Evolutionary conservation across 2,797 vertebrate species (phyloP), one percentile per base, ranked within the genome.

Genomic region (Acipenser transmontanus): DNA sequence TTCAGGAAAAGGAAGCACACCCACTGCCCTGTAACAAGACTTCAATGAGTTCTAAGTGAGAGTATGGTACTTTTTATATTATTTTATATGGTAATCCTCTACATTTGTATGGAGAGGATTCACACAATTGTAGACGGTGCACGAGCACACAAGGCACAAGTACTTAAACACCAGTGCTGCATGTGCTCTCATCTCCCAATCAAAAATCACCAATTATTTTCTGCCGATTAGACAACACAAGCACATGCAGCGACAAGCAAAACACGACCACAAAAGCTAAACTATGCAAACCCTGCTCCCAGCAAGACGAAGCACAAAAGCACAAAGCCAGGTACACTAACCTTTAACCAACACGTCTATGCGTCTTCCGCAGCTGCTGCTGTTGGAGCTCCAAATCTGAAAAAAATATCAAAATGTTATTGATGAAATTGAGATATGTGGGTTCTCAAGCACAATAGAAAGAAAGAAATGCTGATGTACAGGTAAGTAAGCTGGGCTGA

Each of bases 11-110:
- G n/a, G 8, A 63, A 20, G 61, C 62, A 50, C n/a, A 4, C 6
- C 64, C 62, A 71, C 62, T 65, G 47, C 87, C 88, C 85, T 77
- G 78, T 83, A 85, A 74, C 50, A 17, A 17, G 17, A 79, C 73
- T 79, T 81, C 74, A 77, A 63, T 70, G 83, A 81, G 59, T 75
- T 17, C 17, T 17, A 17, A 17, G 17, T 17, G 17, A 17, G 17
- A 17, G 1, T 1, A 17, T 17, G 17, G 17, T 17, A 17, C 17
- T 17, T 17, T 17, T 17, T 17, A 17, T 17, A 17, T 17, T 17
- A 17, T 17, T 17, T 17, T 17, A 17, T 17, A 17, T 17, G 17
- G 17, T 17, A 17, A 13, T 49, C 65, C 13, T 60, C 2, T 47
- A 49, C 20, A 61, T 8, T 34, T 61, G 57, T 71, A 50, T 20